Evolutionary conservation across 2,113 vertebrate species (phyloP).

Genomic region (Oriolus oriolus): DNA sequence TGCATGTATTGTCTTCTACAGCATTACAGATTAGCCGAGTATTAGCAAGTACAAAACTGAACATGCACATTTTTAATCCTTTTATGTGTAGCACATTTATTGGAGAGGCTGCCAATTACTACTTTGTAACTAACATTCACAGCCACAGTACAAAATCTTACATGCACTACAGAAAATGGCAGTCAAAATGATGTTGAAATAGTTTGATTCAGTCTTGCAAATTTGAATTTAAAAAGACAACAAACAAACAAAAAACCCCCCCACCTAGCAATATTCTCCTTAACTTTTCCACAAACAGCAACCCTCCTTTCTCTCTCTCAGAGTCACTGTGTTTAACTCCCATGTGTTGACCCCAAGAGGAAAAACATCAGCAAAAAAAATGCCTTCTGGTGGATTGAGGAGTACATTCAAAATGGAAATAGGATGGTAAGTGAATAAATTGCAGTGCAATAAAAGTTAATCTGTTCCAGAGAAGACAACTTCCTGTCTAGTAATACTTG

Average conservation of each 20-base stretch:
- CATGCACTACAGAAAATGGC: neutral
- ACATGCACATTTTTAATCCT: constrained; percentile 8
- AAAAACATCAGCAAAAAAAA: neutral
- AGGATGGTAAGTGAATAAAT: neutral
- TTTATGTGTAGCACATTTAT: neutral
- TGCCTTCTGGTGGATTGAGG: neutral
- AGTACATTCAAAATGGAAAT: neutral
- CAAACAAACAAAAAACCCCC: neutral
- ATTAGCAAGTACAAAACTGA: neutral
- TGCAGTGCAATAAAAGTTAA: neutral
- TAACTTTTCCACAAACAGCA: neutral
- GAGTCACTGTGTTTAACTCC: constrained; percentile 11
- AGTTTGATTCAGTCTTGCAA: neutral
- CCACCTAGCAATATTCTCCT: neutral
- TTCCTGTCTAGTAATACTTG: neutral
- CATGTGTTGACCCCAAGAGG: neutral
- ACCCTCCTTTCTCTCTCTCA: neutral
- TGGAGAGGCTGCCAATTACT: constrained; percentile 24
- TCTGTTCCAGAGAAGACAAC: neutral
- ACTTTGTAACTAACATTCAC: constrained; percentile 8
- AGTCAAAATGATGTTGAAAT: neutral
- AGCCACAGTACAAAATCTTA: neutral
- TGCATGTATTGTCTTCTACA: neutral
- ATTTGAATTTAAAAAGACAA: neutral
- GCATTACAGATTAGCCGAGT: neutral